Evolutionary conservation across 1,140 invertebrate species (phyloP).

Genomic region (Procambarus clarkii): DNA sequence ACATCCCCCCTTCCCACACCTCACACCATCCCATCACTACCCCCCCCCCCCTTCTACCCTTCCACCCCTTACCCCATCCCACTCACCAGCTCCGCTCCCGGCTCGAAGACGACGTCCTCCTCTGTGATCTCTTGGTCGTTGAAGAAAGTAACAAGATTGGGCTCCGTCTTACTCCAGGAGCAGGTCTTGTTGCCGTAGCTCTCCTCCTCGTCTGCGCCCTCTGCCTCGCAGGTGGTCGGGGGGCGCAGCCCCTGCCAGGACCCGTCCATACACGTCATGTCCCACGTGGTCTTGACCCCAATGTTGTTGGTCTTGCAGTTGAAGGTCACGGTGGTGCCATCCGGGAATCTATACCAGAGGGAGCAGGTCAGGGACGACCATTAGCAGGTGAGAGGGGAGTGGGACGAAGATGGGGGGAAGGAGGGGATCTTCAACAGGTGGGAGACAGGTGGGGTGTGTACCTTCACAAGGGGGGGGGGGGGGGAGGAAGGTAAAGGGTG

Average conservation of each 20-base stretch:
- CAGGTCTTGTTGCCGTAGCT: conserved; percentile 82
- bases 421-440: too few relatives aligned
- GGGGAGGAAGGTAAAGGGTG: neutral
- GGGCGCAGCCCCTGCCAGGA: conserved; percentile 81
- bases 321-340: conserved; percentile 88
- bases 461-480: neutral
- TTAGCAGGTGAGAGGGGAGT: too few relatives aligned
- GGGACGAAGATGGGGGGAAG: too few relatives aligned
- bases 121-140: conserved; percentile 86
- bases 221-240: conserved; percentile 66
- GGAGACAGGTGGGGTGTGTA: neutral
- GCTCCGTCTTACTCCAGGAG: conserved; percentile 84
- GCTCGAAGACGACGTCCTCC: conserved; percentile 85
- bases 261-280: conserved; percentile 88
- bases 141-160: conserved; percentile 86
- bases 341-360: conserved; percentile 79
- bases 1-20: too few relatives aligned
- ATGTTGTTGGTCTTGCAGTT: conserved; percentile 84
- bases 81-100: conserved; percentile 83
- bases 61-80: neutral
- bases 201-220: conserved; percentile 74
- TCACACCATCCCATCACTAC: too few relatives aligned
- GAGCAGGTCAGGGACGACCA: neutral
- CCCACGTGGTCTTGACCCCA: conserved; percentile 86
- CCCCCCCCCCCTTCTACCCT: too few relatives aligned